Evolutionary conservation across 2,113 vertebrate species (phyloP), one percentile per base, ranked within the genome.

Genomic region (Puffinus mauretanicus): DNA sequence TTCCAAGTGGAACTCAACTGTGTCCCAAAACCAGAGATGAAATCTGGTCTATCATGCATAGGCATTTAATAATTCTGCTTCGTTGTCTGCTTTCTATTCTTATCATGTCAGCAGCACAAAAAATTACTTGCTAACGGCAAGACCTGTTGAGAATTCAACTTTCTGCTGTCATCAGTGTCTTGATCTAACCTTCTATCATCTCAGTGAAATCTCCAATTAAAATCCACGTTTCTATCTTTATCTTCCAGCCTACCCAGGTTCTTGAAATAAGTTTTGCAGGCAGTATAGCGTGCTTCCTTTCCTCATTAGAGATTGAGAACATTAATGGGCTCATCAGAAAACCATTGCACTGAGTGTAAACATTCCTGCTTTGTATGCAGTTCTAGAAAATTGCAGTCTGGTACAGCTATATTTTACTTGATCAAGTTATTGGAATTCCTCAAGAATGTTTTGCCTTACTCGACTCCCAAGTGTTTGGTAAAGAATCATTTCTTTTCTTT

Each of bases 11-110:
- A 94, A 75, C 10, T 52, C 38, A 90, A 36, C 77, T 84, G 38
- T 42, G 13, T 66, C 40, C 47, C 57, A 75, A 91, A 94, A 67
- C 10, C 61, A 86, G 80, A 76, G 58, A 61, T 20, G 11, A 92
- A 90, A 95, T 60, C 58, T 77, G 6, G 61, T 79, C 76, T 82
- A 24, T 93, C 64, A 94, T 27, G 32, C 19, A 40, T 10, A 93
- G 40, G 47, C 90, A 60, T 81, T 96, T 71, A 86, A 75, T 81
- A 94, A 84, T 81, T 93, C 55, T 86, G n/a, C 80, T 88, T 95
- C 42, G 38, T 36, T 71, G 26, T 67, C 80, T 93, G 72, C 29
- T 84, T 95, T 88, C 60, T 95, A 64, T 90, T 90, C 64, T 78
- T 83, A 52, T 36, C 72, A 64, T 81, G 52, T 78, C 82, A 97